Conservation (phyloP, 2,888 invertebrate species). For the Idaea aversata region DNA sequence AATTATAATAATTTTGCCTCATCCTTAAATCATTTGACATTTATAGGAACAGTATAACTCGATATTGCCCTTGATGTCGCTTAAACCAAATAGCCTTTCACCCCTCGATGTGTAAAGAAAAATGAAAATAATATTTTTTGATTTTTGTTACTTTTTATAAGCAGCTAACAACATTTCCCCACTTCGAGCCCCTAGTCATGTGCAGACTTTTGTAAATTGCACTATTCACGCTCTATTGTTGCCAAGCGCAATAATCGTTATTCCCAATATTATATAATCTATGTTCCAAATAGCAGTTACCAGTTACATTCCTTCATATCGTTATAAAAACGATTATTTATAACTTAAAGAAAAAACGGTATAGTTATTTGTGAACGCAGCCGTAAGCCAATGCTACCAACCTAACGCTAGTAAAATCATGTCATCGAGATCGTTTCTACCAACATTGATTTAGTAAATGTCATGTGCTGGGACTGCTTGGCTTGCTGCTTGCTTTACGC, state of each 20-base stretch:
- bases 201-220: neutral
- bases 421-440: slow-evolving; percentile 32
- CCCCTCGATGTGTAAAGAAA: no score
- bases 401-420: slow-evolving; percentile 13
- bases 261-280: no score
- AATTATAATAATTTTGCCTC: no score
- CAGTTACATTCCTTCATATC: slow-evolving; percentile 5
- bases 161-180: no score
- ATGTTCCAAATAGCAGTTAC: neutral
- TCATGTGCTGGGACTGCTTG: slow-evolving; percentile 66
- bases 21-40: no score
- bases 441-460: slow-evolving; percentile 55
- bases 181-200: neutral
- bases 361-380: slow-evolving; percentile 43
- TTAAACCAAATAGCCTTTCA: no score
- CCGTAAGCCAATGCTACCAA: slow-evolving; percentile 41
- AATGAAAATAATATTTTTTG: no score
- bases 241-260: neutral
- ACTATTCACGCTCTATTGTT: neutral
- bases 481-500: slow-evolving; percentile 65
- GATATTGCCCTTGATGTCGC: no score
- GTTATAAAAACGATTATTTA: slow-evolving; percentile 5
- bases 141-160: no score
- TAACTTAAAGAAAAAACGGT: slow-evolving; percentile 1
- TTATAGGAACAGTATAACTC: no score